Evolutionary conservation across 1,140 invertebrate species (phyloP).

Genomic region (Zaprionus vittiger): DNA sequence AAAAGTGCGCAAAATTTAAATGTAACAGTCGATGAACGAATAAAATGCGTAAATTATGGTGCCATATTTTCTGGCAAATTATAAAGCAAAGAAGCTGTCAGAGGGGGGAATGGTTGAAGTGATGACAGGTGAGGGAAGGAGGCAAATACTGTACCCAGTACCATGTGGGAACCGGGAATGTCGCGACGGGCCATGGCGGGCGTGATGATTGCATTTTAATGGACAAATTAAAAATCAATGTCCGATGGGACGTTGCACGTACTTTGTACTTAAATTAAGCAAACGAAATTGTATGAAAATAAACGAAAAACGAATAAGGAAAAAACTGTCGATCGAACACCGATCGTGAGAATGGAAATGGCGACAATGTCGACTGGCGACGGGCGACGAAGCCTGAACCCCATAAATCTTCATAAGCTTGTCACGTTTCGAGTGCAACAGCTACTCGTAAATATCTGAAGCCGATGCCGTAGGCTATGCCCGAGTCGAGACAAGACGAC

Average conservation of each 20-base stretch:
- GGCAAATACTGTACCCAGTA: not conserved
- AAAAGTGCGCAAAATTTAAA: slow-evolving; percentile 48
- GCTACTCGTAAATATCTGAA: slow-evolving; percentile 79
- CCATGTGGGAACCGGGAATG: slow-evolving; percentile 17
- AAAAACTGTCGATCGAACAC: slow-evolving; percentile 80
- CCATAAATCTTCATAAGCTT: slow-evolving; percentile 83
- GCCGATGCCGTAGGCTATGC: slow-evolving; percentile 21
- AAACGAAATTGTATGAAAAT: slow-evolving; percentile 50
- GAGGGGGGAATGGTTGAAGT: not conserved
- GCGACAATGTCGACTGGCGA: slow-evolving; percentile 65
- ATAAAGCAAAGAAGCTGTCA: slow-evolving; percentile 45
- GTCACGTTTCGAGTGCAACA: slow-evolving; percentile 83
- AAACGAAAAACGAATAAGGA: slow-evolving; percentile 40
- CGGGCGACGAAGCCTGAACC: slow-evolving; percentile 59
- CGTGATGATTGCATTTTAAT: slow-evolving; percentile 82
- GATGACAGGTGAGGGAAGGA: too few species aligned
- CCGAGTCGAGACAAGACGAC: not conserved
- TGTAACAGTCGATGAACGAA: slow-evolving; percentile 49
- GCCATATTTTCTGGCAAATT: slow-evolving; percentile 61
- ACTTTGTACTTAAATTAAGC: slow-evolving; percentile 79
- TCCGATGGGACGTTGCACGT: slow-evolving; percentile 60
- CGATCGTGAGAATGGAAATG: slow-evolving; percentile 82
- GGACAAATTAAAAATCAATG: slow-evolving; percentile 82
- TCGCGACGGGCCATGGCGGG: slow-evolving; percentile 38
- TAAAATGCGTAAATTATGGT: slow-evolving; percentile 68